Evolutionary conservation across 2,888 invertebrate genomes (phyloP).

Genomic region (Drosophila pseudotalamancana): DNA sequence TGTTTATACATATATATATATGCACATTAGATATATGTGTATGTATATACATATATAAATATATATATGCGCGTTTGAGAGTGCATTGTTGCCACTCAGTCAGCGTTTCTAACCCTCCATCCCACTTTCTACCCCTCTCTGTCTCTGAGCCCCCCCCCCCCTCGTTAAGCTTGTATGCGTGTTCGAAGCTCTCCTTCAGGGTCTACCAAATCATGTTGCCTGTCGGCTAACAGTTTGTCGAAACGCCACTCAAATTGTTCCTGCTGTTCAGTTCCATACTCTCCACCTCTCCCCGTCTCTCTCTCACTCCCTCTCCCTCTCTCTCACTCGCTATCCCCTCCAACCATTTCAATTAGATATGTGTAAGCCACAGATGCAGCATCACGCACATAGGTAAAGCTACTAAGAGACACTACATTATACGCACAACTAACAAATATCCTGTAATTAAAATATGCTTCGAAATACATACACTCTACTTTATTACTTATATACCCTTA

Average conservation of each 20-base stretch:
- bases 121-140: too few relatives aligned
- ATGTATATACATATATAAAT: background rate
- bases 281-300: too few relatives aligned
- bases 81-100: constrained; percentile 34
- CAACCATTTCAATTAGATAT: constrained; percentile 30
- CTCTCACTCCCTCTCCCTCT: too few relatives aligned
- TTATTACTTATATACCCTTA: too few relatives aligned
- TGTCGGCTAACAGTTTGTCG: constrained; percentile 20
- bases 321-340: too few relatives aligned
- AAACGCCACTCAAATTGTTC: constrained; percentile 12
- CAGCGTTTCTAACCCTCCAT: too few relatives aligned
- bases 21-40: background rate
- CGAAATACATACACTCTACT: too few relatives aligned
- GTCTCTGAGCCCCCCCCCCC: background rate
- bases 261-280: background rate
- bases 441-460: background rate
- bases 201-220: constrained; percentile 19
- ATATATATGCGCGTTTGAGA: constrained; percentile 11
- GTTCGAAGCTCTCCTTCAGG: constrained; percentile 7
- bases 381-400: background rate
- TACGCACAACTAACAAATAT: background rate
- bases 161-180: constrained; percentile 34
- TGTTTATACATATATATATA: background rate
- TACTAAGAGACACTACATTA: background rate
- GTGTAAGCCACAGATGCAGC: background rate